Evolutionary conservation across 2,113 vertebrate species (phyloP).

Genomic region (Oenanthe melanoleuca): DNA sequence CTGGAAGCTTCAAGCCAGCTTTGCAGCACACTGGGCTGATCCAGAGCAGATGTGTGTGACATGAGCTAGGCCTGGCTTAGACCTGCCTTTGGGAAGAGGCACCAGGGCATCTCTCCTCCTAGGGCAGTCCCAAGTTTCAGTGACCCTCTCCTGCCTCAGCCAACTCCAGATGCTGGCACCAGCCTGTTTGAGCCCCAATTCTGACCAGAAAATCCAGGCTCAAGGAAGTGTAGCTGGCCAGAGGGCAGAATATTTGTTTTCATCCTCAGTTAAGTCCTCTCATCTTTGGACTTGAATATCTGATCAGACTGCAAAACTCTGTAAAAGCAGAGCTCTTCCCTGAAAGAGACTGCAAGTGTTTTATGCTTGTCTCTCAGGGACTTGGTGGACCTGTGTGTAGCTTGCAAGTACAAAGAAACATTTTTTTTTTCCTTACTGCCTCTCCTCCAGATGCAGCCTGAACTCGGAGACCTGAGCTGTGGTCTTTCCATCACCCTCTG

Average conservation of each 20-base stretch:
- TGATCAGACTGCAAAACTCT: neutral
- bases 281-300: neutral
- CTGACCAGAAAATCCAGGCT: neutral
- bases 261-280: neutral
- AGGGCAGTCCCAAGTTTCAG: neutral
- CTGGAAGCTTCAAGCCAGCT: neutral
- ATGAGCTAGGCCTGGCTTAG: neutral
- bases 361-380: neutral
- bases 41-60: neutral
- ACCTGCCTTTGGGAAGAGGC: neutral
- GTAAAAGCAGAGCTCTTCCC: neutral
- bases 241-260: neutral
- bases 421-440: neutral
- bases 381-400: neutral
- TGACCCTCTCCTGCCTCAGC: neutral
- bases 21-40: neutral
- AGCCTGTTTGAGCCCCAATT: rapidly evolving
- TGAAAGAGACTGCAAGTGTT: neutral
- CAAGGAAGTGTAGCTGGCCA: neutral
- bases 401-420: neutral
- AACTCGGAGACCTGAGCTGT: neutral
- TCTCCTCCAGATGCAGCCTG: neutral
- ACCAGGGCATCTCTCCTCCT: neutral
- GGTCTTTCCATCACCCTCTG: neutral
- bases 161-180: neutral